Base-by-base conservation (phyloP, 2,888 invertebrate species). In the Ischnura elegans region DNA sequence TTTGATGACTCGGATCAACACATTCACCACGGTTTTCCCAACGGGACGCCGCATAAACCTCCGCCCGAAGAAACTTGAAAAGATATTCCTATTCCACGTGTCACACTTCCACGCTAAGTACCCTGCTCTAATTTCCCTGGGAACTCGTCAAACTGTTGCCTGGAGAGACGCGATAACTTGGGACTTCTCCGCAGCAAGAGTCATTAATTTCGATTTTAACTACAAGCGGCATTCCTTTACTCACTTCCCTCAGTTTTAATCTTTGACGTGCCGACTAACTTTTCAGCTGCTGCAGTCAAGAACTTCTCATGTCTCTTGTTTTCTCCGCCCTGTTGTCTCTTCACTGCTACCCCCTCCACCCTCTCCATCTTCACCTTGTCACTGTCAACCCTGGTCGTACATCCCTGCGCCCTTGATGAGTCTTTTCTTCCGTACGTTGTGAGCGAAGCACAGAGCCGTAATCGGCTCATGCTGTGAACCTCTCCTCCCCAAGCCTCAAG, bases 291-390 rank as follows among this genome's bases (percentile, higher is more conserved):
- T 90, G 43, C 61, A 43, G n/a, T 61, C 29, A 42, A 66, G 36
- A 66, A 90, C 90, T 90, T 90, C 66, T 47, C 90, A 42, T 66
- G 43, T 90, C 61, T 66, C 61, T 90, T 90, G 61, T 43, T 36
- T 90, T 51, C 51, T 10, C 51, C 51, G 6, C 47, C 47, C 13
- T 47, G 47, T 47, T 13, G 6, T 51, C 51, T 5, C 13, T 51
- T 10, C 51, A 2, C 51, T 51, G 51, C 51, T 6, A 8, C 8
- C 51, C n/a, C 8, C 61, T 61, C 25, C 61, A 25, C 29, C 46
- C 47, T 87, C 46, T 46, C 47, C 87, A n/a, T 87, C 87, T 87
- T 46, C 25, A 21, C 51, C 47, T n/a, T n/a, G 25, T 36, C 13
- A 8, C 51, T 47, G 47, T 8, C 21, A 19, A n/a, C n/a, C 51